A percentile compares a stretch with the other conserved stretches of the same genome.
These are phyloP conservation scores for Flexamia atlantica DNA, from an alignment of 2,888 invertebrate genomes.

Conservation along the genomic window DNA sequence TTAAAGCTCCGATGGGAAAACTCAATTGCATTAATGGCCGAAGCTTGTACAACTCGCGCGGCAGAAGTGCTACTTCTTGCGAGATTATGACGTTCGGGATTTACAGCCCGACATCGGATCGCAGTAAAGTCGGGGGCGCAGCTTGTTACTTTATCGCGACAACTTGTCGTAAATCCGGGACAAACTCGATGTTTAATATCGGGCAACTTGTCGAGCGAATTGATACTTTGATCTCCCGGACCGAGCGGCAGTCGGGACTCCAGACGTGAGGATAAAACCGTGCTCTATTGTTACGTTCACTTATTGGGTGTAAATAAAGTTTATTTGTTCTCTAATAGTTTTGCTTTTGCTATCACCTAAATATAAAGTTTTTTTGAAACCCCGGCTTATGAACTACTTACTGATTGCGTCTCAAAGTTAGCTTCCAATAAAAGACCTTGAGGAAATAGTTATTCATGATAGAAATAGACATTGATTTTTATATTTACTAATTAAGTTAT, in stretches of 20 bases:
- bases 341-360: too few species aligned
- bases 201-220: conserved; percentile 40
- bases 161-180: conserved; percentile 37
- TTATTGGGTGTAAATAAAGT: not conserved
- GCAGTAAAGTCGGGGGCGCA: conserved; percentile 18
- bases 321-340: too few species aligned
- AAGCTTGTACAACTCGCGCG: conserved; percentile 27
- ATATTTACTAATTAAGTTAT: too few species aligned
- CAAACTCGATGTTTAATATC: conserved; percentile 34
- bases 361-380: too few species aligned
- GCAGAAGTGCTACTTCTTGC: conserved; percentile 13
- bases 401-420: too few species aligned
- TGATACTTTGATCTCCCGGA: conserved; percentile 22
- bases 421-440: too few species aligned
- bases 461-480: too few species aligned
- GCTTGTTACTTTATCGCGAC: conserved; percentile 36
- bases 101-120: conserved; percentile 35
- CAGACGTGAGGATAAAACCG: conserved; percentile 1
- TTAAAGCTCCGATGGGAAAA: conserved; percentile 48
- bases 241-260: too few species aligned
- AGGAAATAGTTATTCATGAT: too few species aligned
- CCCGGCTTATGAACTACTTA: too few species aligned
- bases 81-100: conserved; percentile 11
- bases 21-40: conserved; percentile 43
- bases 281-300: not conserved